Evolutionary conservation across 2,113 vertebrate genomes (phyloP).

Genomic region (Turdus rufiventris): DNA sequence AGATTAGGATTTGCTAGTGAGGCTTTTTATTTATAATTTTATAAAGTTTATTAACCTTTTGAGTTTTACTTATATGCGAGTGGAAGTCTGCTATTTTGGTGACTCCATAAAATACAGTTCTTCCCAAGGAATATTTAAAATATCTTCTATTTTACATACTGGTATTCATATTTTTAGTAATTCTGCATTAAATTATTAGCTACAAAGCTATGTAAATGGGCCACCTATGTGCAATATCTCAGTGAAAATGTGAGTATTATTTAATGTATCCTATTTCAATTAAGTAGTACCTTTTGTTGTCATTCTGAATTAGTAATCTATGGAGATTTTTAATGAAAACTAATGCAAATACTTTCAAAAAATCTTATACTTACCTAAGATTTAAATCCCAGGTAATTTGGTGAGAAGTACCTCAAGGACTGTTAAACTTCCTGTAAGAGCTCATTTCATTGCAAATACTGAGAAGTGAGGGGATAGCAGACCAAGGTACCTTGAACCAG

Average conservation of each 20-base stretch:
- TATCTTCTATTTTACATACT: slow-evolving; percentile 71
- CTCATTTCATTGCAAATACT: slow-evolving; percentile 1
- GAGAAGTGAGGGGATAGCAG: background rate
- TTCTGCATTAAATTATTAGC: slow-evolving; percentile 70
- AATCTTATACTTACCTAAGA: slow-evolving; percentile 26
- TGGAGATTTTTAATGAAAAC: slow-evolving; percentile 55
- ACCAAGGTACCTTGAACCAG: background rate
- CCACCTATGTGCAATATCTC: slow-evolving; percentile 77
- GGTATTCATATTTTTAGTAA: slow-evolving; percentile 65
- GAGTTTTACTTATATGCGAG: slow-evolving; percentile 55
- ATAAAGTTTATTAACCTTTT: slow-evolving; percentile 62
- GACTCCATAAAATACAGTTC: slow-evolving; percentile 52
- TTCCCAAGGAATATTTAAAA: slow-evolving; percentile 67
- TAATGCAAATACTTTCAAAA: slow-evolving; percentile 43
- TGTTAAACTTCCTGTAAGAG: slow-evolving; percentile 34
- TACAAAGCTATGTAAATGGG: slow-evolving; percentile 72
- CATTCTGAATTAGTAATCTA: slow-evolving; percentile 46
- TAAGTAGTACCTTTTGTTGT: slow-evolving; percentile 54
- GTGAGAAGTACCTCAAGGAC: slow-evolving; percentile 43
- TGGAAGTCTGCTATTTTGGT: slow-evolving; percentile 63
- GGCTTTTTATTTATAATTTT: slow-evolving; percentile 64
- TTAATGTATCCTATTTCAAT: slow-evolving; percentile 63
- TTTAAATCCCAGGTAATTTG: slow-evolving; percentile 17
- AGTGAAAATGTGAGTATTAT: slow-evolving; percentile 64
- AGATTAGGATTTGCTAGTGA: slow-evolving; percentile 54